Evolutionary conservation across 2,888 invertebrate genomes (phyloP).

Genomic region (Nemurella pictetii): DNA sequence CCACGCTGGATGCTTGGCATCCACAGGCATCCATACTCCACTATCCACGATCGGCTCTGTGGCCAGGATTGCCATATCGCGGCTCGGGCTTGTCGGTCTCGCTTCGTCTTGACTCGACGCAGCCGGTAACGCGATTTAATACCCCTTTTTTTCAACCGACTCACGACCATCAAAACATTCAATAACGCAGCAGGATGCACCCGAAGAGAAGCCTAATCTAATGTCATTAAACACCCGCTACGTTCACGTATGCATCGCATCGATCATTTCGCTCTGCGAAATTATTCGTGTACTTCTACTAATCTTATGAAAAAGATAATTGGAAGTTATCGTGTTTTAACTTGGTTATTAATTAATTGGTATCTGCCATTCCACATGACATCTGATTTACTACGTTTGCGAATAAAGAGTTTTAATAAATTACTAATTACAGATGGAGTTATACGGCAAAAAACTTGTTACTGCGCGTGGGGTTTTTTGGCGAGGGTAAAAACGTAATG

Average conservation of each 20-base stretch:
- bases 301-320: background rate
- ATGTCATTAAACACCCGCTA: background rate
- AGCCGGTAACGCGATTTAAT: background rate
- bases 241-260: background rate
- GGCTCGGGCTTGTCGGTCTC: background rate
- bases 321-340: background rate
- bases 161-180: constrained; percentile 10
- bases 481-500: background rate
- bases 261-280: background rate
- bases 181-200: constrained; percentile 12
- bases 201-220: background rate
- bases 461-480: background rate
- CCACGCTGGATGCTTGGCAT: background rate
- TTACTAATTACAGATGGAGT: background rate
- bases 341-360: background rate
- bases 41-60: no score
- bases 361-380: background rate
- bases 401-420: background rate
- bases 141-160: background rate
- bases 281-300: background rate
- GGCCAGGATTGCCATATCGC: constrained; percentile 1
- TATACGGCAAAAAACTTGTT: background rate
- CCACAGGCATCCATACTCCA: background rate
- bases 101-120: background rate
- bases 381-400: background rate